Conservation (phyloP, 2,888 invertebrate genomes). For the Cosmopolites sordidus region DNA sequence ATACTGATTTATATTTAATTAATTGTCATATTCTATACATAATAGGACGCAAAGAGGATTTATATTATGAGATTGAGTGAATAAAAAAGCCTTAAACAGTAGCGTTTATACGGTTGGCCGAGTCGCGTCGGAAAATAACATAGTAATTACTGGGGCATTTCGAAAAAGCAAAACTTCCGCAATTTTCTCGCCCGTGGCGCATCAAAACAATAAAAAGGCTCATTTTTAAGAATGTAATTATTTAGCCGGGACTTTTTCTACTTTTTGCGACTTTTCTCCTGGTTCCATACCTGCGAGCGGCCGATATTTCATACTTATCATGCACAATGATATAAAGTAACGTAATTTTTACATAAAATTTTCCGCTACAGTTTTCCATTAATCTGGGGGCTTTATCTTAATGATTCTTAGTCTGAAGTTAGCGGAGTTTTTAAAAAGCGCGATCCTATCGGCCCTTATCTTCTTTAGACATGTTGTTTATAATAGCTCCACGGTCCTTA, state of each 20-base stretch:
- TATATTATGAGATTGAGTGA: too few relatives aligned
- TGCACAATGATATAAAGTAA: constrained; percentile 47
- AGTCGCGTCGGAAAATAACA: background rate
- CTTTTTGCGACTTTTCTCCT: constrained; percentile 36
- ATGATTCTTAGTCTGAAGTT: constrained; percentile 50
- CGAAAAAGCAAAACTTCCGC: constrained; percentile 24
- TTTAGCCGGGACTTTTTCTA: constrained; percentile 36
- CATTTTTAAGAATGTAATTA: constrained; percentile 44
- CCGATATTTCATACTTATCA: constrained; percentile 50
- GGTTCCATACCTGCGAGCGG: constrained; percentile 44
- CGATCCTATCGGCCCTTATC: constrained; percentile 40
- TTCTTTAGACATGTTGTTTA: constrained; percentile 40
- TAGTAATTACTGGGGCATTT: constrained; percentile 13
- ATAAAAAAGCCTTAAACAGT: too few relatives aligned
- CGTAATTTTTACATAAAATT: constrained; percentile 51
- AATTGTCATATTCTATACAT: too few relatives aligned
- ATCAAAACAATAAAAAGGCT: constrained; percentile 25
- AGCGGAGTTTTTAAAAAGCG: constrained; percentile 45
- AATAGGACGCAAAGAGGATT: too few relatives aligned
- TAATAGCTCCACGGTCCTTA: constrained; percentile 31
- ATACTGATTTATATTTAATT: too few relatives aligned
- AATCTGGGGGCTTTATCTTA: constrained; percentile 50
- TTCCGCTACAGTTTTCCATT: constrained; percentile 51
- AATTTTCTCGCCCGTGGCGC: constrained; percentile 22
- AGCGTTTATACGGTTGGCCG: too few relatives aligned